Evolutionary conservation across 1,140 invertebrate species (phyloP).

Genomic region (Galleria mellonella): DNA sequence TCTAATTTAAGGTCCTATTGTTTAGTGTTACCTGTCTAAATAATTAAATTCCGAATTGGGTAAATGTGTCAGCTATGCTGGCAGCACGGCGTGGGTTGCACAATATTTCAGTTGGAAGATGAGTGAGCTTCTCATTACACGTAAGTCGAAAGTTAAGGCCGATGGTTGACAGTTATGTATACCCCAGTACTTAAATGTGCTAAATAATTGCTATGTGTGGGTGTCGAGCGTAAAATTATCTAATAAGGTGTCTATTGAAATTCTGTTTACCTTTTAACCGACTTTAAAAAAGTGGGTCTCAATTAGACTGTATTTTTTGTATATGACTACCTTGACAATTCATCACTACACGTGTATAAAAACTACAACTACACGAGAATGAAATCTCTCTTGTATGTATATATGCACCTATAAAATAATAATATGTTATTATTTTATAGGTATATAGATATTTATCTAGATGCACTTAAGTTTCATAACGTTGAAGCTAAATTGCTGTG

Average conservation of each 20-base stretch:
- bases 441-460: too few species aligned
- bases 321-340: too few species aligned
- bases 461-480: slow-evolving; percentile 22
- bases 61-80: slow-evolving; percentile 48
- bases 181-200: slow-evolving; percentile 29
- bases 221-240: slow-evolving; percentile 18
- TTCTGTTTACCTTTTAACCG: too few species aligned
- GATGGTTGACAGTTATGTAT: slow-evolving; percentile 52
- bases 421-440: too few species aligned
- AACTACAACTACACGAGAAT: too few species aligned
- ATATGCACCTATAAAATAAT: too few species aligned
- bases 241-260: too few species aligned
- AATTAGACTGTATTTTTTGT: too few species aligned
- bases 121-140: slow-evolving; percentile 29
- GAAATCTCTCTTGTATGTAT: too few species aligned
- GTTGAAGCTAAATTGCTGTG: slow-evolving; percentile 21
- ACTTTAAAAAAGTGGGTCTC: too few species aligned
- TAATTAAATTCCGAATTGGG: slow-evolving; percentile 50
- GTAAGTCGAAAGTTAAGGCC: slow-evolving; percentile 59
- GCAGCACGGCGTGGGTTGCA: slow-evolving; percentile 36
- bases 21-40: slow-evolving; percentile 45
- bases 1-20: slow-evolving; percentile 53
- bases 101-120: slow-evolving; percentile 49
- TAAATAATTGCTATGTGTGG: slow-evolving; percentile 36
- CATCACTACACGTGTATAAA: too few species aligned